Base-by-base conservation (phyloP, 2,888 invertebrate genomes). In the Amblyjoppa proteus region DNA sequence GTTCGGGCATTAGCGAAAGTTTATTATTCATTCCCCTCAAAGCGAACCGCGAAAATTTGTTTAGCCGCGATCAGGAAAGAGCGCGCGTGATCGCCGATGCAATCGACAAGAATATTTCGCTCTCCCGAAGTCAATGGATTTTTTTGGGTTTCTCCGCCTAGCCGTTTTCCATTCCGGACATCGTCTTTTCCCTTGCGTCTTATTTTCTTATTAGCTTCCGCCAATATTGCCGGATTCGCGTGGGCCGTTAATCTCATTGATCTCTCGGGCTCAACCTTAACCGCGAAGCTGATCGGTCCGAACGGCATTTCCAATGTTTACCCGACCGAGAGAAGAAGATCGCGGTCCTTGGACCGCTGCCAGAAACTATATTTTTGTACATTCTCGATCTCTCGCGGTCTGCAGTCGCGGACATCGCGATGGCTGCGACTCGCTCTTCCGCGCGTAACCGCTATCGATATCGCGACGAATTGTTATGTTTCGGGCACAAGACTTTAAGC, bases 341-440 rank as follows among this genome's bases (percentile, higher is more conserved):
- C 88, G 71, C 73, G 85, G 73, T 81, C 77, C 80, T 87, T 91
- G 91, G 91, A 88, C 51, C 34, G 70, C 2, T 56, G 91, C 91
- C 91, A 91, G 66, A 68, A 70, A 74, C 86, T 88, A 87, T 91
- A 91, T 91, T 91, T 90, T 90, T 90, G 89, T 89, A 87, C 88
- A 70, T 77, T 84, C 75, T 71, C 61, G 20, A 53, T 79, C 82
- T 69, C 31, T 74, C 74, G 58, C 74, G 61, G 34, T 77, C 56
- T 31, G 51, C 73, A 53, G 69, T 76, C 49, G 49, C 64, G 20
- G 68, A 51, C 64, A 28, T 56, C 38, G 61, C 51, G 64, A 80
- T 16, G n/a, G 56, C 68, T 51, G 28, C 51, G 75, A 81, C 61
- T 69, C 38, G 34, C 4, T 45, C 25, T 49, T 11, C 34, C 71